Base-by-base conservation (phyloP, 1,140 invertebrate genomes). In the Brachionus manjavacas region DNA sequence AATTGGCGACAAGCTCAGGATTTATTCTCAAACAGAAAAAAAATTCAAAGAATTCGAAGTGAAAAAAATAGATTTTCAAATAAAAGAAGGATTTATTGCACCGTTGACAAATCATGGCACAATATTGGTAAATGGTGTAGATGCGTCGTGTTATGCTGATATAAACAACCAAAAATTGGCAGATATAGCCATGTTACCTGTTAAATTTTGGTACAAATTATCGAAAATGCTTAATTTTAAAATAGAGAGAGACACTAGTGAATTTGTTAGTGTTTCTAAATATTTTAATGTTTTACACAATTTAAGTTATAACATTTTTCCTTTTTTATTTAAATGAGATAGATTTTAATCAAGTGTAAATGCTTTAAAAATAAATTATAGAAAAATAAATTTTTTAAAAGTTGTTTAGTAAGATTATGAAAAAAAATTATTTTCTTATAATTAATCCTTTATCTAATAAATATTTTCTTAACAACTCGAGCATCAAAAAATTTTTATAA, bases 101-200 rank as follows among this genome's bases (percentile, higher is more conserved):
- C 97, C 97, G 0, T 90, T 99, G 12, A 99, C 97, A 0, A 88
- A 88, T 16, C 92, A 92, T 11, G 97, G 97, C 1, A 97, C 94
- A 23, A 90, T 99, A 11, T 91, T 99, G 28, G 94, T 98, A 1
- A 93, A 99, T 88, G 93, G 94, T 83, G 93, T 97, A 3, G 91
- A 96, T 2, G 94, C 94, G 1, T 98, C 96, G 0, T 99, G 96
- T 88, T 99, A 99, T 90, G 96, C 96, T 0, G 90, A 95, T 11
- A 91, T 98, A 14, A 91, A 94, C 87, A 94, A 93, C 89, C 95
- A 96, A 86, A 88, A 89, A 7, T 85, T 98, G 66, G 96, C 95
- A 8, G 96, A 98, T 88, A 28, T 72, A 9, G 41, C 55, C 8
- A 52, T 76, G 39, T 7, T 31, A 14, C 83, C 83, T 3, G 7